Evolutionary conservation across 2,888 invertebrate species (phyloP).

Genomic region (Pandemis corylana): DNA sequence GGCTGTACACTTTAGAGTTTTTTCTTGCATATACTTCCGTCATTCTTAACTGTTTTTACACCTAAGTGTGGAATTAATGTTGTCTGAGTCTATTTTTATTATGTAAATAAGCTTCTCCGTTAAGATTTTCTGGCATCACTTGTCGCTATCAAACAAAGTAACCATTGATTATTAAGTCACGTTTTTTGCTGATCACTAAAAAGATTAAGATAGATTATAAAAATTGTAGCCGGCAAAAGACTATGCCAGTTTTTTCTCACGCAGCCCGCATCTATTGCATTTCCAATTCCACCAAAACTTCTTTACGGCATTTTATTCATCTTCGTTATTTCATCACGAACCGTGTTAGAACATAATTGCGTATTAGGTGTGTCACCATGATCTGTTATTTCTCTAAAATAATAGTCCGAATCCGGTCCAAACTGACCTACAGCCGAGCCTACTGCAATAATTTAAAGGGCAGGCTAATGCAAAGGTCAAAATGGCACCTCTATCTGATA

Average conservation of each 20-base stretch:
- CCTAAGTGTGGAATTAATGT: not conserved
- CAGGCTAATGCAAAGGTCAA: slow-evolving; percentile 36
- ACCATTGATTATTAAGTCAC: too few relatives aligned
- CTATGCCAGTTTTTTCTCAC: not conserved
- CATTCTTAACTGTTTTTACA: not conserved
- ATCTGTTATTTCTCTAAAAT: slow-evolving; percentile 9
- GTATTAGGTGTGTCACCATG: slow-evolving; percentile 13
- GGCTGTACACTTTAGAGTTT: not conserved
- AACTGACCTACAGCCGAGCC: slow-evolving; percentile 20
- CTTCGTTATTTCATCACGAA: not conserved
- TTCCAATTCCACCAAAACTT: not conserved
- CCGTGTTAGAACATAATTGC: not conserved
- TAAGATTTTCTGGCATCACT: not conserved
- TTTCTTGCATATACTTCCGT: not conserved
- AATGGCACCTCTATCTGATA: slow-evolving; percentile 20
- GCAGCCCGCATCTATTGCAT: not conserved
- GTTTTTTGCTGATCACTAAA: too few relatives aligned
- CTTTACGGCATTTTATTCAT: not conserved
- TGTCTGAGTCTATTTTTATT: not conserved
- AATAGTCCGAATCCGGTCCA: slow-evolving; percentile 21
- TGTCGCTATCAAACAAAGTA: too few relatives aligned
- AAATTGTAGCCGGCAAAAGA: not conserved
- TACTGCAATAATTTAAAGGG: slow-evolving; percentile 27
- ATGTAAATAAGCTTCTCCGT: not conserved
- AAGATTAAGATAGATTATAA: too few relatives aligned